Base-by-base conservation (phyloP, 2,113 vertebrate species). In the Suncus etruscus region DNA sequence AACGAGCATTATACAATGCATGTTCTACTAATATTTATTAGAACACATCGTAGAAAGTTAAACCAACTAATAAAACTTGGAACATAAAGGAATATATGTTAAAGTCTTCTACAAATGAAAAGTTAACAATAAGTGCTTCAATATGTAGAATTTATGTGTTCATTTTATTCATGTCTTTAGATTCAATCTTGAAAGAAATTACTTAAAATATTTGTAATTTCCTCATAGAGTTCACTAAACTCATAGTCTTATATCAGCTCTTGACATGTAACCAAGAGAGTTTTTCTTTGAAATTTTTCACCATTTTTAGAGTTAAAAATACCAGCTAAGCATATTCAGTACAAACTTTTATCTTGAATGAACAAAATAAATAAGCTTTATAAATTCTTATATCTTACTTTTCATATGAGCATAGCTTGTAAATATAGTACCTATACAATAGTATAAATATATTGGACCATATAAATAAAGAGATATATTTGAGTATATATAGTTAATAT, bases 311-410 rank as follows among this genome's bases (percentile, higher is more conserved):
- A 97, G 91, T 90, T 32, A 74, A 89, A 83, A 95, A 90, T 89
- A 96, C 93, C 85, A 96, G 66, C 32, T 72, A 96, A 77, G 88
- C 78, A 87, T 70, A 96, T 87, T 81, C 39, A 3, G 39, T 69
- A 94, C 86, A 6, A 79, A n/a, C 15, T 15, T 87, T 96, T 97
- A 97, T 95, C 83, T 85, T 94, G 90, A 95, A 90, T 20, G 0
- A 86, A 85, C 3, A 83, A 3, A 16, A 1, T 47, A 5, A n/a
- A 91, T 90, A 96, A 84, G 82, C 65, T 70, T 79, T 80, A 92
- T 1, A 8, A 88, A 92, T 86, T 68, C 69, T 94, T 94, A 77
- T 92, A 89, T 96, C 95, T 65, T 92, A 31, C 91, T 96, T 96
- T 86, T 90, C 93, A 90, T 70, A 92, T 90, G 88, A 94, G 68